Conservation (phyloP, 2,797 vertebrate genomes). For the Gastrophryne carolinensis region DNA sequence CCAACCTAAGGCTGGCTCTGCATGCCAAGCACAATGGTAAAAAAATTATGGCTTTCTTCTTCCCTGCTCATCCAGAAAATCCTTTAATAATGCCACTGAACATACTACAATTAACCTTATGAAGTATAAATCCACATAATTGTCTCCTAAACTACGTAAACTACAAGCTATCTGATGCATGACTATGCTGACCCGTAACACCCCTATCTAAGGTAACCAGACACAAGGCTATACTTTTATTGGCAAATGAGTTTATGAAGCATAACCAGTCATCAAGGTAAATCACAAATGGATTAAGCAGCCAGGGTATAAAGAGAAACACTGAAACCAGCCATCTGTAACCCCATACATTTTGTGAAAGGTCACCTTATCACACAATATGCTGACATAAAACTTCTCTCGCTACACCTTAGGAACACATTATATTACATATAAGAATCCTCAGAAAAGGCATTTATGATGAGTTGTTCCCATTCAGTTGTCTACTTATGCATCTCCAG, state of each 20-base stretch:
- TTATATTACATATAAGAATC: conserved; percentile 48
- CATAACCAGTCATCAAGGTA: conserved; percentile 39
- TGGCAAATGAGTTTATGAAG: conserved; percentile 37
- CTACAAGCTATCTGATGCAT: not conserved
- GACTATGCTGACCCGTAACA: not conserved
- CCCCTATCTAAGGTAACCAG: not conserved
- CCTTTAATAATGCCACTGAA: not conserved
- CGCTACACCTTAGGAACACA: conserved; percentile 43
- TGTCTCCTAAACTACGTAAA: not conserved
- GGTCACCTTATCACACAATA: conserved; percentile 41
- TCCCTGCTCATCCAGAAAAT: not conserved
- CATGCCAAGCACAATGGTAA: too few species aligned
- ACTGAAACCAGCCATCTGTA: conserved; percentile 37
- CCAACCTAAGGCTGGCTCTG: too few species aligned
- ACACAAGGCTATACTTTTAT: conserved; percentile 2
- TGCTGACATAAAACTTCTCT: conserved; percentile 47
- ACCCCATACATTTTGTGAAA: conserved; percentile 43
- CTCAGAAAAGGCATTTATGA: conserved; percentile 45
- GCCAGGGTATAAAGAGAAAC: conserved; percentile 11
- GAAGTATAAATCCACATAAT: not conserved
- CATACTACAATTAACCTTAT: conserved; percentile 10
- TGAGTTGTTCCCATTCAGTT: conserved; percentile 48
- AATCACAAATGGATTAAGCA: conserved; percentile 31
- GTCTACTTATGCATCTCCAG: conserved; percentile 45
- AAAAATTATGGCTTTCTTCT: not conserved